Conservation (phyloP, 2,113 vertebrate genomes). For the Podarcis cretensis region DNA sequence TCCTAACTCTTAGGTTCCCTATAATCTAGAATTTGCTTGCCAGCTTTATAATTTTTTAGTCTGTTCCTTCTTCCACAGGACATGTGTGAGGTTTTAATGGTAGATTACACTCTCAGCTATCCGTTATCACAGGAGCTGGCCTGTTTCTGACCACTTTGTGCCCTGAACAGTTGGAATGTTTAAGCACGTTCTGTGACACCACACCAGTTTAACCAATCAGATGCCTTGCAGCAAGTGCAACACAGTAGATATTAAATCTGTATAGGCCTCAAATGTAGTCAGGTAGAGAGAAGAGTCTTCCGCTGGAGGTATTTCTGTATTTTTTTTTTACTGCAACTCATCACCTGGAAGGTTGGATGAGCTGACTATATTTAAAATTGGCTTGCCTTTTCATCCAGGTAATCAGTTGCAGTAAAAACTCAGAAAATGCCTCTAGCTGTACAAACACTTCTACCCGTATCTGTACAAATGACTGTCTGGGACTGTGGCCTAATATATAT, state of each 20-base stretch:
- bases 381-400: not conserved
- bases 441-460: not conserved
- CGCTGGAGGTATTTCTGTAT: not conserved
- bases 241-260: not conserved
- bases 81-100: not conserved
- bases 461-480: not conserved
- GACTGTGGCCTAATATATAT: not conserved
- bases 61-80: too few species aligned
- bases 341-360: not conserved
- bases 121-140: not conserved
- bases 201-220: not conserved
- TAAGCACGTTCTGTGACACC: not conserved
- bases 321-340: not conserved
- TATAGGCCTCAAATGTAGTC: not conserved
- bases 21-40: not conserved
- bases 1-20: too few species aligned
- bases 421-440: not conserved
- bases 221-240: not conserved
- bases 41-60: not conserved
- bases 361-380: not conserved
- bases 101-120: not conserved
- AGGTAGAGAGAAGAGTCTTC: not conserved
- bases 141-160: not conserved
- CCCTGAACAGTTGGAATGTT: not conserved
- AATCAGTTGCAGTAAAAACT: constrained; percentile 6